A percentile compares a stretch with the other conserved stretches of the same genome.
Conservation (phyloP, 2,113 vertebrate genomes). For the Brachypteracias leptosomus region DNA sequence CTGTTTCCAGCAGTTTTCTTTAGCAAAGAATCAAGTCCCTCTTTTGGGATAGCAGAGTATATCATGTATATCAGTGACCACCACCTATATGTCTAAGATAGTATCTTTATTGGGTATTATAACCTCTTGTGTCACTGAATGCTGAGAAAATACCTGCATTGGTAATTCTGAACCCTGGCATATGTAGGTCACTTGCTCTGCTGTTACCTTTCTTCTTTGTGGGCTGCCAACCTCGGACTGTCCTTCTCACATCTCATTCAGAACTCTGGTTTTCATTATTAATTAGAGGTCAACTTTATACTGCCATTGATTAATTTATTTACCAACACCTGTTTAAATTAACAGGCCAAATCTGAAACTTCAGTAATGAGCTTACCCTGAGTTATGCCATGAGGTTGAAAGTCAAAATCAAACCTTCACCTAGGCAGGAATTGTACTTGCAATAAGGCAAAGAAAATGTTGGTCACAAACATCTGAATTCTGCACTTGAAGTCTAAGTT, state of each 20-base stretch:
- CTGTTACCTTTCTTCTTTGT: neutral
- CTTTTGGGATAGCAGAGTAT: neutral
- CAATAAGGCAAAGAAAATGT: neutral
- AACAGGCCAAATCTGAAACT: neutral
- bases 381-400: neutral
- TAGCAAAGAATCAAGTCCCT: fast-evolving
- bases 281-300: slow-evolving; percentile 13
- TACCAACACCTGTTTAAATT: neutral
- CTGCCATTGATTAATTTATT: neutral
- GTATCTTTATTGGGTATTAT: neutral
- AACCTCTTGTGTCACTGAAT: neutral
- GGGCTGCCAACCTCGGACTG: neutral
- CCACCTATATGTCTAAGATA: neutral
- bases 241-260: neutral
- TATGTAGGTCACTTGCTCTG: neutral
- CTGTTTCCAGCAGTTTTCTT: neutral
- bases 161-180: neutral
- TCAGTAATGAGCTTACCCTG: neutral
- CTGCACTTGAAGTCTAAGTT: neutral
- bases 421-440: neutral
- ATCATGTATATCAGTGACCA: neutral
- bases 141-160: neutral
- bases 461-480: neutral
- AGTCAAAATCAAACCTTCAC: neutral
- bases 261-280: neutral